Conservation (phyloP, 1,140 invertebrate species). For the Drosophila teissieri region DNA sequence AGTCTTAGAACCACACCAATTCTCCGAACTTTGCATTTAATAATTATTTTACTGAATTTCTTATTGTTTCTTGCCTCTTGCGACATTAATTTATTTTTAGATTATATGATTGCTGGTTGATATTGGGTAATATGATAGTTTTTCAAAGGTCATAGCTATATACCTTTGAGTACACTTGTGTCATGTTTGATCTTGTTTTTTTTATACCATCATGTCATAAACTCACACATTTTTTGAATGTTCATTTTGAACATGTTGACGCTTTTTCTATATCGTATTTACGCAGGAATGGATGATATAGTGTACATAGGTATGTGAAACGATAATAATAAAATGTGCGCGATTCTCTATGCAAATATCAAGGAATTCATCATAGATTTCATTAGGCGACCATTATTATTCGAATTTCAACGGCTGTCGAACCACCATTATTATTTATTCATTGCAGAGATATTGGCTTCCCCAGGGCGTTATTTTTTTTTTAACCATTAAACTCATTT, state of each 20-base stretch:
- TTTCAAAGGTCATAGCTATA: background rate
- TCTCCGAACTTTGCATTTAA: background rate
- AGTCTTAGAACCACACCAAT: background rate
- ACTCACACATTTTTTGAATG: background rate
- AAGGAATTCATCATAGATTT: conserved; percentile 1
- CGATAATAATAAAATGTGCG: conserved; percentile 2
- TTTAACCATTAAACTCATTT: background rate
- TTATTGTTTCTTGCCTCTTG: background rate
- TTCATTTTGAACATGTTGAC: background rate
- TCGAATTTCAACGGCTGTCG: background rate
- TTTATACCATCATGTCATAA: background rate
- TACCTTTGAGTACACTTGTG: background rate
- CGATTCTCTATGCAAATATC: conserved; percentile 3
- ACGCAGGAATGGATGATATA: background rate
- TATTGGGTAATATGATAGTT: background rate
- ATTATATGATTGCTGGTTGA: background rate
- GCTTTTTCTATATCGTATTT: background rate
- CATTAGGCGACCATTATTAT: background rate
- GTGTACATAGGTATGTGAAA: background rate
- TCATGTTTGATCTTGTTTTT: background rate
- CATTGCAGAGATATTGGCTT: background rate
- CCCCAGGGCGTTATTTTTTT: background rate
- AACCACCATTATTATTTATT: background rate
- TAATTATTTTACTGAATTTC: background rate
- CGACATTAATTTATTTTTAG: background rate